Percentiles rank a stretch among this genome's conserved stretches.
Conservation (phyloP, 2,797 vertebrate species). For the Macrochelys suwanniensis region DNA sequence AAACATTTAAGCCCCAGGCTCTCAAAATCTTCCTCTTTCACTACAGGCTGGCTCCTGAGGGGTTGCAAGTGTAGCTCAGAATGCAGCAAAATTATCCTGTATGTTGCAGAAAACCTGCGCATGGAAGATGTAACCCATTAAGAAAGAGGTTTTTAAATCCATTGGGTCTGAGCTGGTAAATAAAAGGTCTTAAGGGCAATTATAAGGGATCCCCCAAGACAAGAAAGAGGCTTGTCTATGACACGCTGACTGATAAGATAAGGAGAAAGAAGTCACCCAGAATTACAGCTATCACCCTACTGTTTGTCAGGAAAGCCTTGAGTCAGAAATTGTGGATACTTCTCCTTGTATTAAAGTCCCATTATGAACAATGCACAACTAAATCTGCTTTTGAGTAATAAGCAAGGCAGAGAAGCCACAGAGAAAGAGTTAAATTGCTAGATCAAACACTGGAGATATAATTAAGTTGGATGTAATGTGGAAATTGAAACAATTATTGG, state of each 20-base stretch:
- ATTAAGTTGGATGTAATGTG: neutral
- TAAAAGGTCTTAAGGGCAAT: neutral
- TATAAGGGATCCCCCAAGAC: neutral
- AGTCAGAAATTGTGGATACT: neutral
- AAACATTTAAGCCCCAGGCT: neutral
- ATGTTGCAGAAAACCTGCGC: neutral
- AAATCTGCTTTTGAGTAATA: neutral
- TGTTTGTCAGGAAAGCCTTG: neutral
- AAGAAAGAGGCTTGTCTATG: neutral
- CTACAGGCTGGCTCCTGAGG: neutral
- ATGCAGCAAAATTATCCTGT: neutral
- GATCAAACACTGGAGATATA: neutral
- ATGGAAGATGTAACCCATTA: neutral
- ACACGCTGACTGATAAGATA: neutral
- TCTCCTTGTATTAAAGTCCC: neutral
- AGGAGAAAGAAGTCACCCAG: neutral
- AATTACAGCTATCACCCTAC: neutral
- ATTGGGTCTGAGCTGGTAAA: neutral
- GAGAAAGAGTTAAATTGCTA: neutral
- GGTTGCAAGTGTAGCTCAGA: neutral
- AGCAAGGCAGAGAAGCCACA: neutral
- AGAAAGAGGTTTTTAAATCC: neutral
- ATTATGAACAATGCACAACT: neutral
- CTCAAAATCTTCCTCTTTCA: neutral
- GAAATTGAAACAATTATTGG: neutral